Percentiles rank a stretch among this genome's conserved stretches.
phyloP scores from a whole-genome alignment of 2,888 invertebrate species.

The Dicranocentrus wangi region DNA sequence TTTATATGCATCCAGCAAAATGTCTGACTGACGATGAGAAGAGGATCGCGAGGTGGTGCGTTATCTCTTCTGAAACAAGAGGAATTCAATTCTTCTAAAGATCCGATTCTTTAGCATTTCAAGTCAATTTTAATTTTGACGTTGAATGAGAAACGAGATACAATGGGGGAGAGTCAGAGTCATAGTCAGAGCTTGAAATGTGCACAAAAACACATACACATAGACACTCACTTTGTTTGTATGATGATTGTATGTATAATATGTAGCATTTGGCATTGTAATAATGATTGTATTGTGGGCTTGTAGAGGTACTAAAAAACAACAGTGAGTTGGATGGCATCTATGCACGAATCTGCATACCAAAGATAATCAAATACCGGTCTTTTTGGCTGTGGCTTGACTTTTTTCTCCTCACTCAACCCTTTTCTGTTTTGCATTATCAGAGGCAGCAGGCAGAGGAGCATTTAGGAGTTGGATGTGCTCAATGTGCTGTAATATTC shows the following conservation, averaged over 20 bases:
- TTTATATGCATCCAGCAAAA: no score
- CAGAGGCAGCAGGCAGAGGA: background rate
- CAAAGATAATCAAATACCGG: conserved; percentile 28
- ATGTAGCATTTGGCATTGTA: background rate
- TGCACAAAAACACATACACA: no score
- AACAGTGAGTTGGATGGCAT: conserved; percentile 12
- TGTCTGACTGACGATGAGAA: no score
- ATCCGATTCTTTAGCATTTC: background rate
- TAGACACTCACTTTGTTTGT: no score
- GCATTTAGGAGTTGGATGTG: background rate
- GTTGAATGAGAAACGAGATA: background rate
- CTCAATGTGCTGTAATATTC: conserved; percentile 6
- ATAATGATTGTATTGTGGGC: no score
- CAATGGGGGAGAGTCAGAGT: background rate
- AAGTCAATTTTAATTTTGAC: conserved; percentile 10
- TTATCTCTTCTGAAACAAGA: no score
- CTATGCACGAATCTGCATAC: conserved; percentile 23
- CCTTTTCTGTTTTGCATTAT: conserved; percentile 24
- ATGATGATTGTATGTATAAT: conserved; percentile 5
- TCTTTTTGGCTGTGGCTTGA: background rate
- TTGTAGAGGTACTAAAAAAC: no score
- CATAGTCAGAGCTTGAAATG: no score
- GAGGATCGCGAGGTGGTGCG: no score
- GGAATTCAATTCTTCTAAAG: conserved; percentile 5
- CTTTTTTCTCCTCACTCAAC: background rate